These are phyloP conservation scores for Caloenas nicobarica DNA, from an alignment of 2,113 vertebrate species.

Conservation along the genomic window DNA sequence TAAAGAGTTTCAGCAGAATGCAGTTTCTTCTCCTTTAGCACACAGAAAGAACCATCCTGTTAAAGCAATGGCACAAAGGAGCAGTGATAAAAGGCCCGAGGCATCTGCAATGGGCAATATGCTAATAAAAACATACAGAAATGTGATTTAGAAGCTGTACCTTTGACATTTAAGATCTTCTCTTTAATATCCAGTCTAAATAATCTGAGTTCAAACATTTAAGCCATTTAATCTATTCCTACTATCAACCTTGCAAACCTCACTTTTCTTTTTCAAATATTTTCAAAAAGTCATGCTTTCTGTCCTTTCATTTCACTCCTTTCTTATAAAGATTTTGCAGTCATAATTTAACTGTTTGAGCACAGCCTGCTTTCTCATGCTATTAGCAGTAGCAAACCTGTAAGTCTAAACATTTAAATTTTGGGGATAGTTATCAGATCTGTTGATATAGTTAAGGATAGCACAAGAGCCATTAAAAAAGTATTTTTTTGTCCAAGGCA, in stretches of 20 bases:
- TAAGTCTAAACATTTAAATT: background rate
- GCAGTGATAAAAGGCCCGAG: background rate
- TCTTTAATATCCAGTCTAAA: background rate
- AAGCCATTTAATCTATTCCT: background rate
- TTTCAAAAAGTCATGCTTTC: background rate
- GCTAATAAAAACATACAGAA: background rate
- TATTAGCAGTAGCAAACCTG: background rate
- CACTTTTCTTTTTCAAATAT: background rate
- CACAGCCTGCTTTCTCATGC: background rate
- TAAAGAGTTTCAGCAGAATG: conserved; percentile 36
- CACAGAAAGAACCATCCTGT: conserved; percentile 6
- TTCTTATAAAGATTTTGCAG: background rate
- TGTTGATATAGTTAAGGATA: background rate
- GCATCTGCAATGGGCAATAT: background rate
- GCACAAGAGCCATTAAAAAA: background rate
- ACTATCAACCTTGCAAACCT: background rate
- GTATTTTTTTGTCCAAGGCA: background rate
- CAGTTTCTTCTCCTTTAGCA: conserved; percentile 32
- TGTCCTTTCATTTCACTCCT: background rate
- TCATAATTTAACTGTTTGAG: background rate
- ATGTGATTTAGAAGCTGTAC: background rate
- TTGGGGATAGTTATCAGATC: background rate
- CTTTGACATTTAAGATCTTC: background rate
- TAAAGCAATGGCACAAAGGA: background rate
- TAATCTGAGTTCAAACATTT: background rate